These are phyloP conservation scores for Sapayoa aenigma DNA, from an alignment of 2,113 vertebrate genomes.

Conservation along the genomic window DNA sequence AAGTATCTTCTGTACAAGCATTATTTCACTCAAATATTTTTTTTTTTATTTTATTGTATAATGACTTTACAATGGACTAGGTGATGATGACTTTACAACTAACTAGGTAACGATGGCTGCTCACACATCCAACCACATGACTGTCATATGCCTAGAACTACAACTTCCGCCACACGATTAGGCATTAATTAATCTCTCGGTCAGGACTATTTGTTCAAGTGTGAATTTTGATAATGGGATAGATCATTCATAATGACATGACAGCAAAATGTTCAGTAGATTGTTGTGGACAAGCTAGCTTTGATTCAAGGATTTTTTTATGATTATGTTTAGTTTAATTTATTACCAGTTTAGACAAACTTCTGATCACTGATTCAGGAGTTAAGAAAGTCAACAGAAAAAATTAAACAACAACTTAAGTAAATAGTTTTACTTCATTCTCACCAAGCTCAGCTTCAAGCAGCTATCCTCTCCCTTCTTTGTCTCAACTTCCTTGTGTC, in stretches of 20 bases:
- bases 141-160: neutral
- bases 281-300: neutral
- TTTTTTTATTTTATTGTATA: neutral
- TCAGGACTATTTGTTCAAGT: neutral
- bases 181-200: neutral
- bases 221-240: neutral
- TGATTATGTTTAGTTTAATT: neutral
- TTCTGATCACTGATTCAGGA: neutral
- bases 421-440: neutral
- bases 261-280: neutral
- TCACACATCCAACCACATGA: neutral
- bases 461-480: neutral
- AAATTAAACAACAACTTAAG: neutral
- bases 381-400: neutral
- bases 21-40: neutral
- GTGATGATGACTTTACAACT: neutral
- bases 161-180: neutral
- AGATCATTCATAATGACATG: neutral
- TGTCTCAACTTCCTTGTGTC: neutral
- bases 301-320: neutral
- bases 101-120: neutral
- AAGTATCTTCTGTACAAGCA: accelerated
- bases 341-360: neutral
- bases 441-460: neutral
- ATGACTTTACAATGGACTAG: neutral